Evolutionary conservation across 2,797 vertebrate species (phyloP).

Genomic region (Macroramphosus scolopax): DNA sequence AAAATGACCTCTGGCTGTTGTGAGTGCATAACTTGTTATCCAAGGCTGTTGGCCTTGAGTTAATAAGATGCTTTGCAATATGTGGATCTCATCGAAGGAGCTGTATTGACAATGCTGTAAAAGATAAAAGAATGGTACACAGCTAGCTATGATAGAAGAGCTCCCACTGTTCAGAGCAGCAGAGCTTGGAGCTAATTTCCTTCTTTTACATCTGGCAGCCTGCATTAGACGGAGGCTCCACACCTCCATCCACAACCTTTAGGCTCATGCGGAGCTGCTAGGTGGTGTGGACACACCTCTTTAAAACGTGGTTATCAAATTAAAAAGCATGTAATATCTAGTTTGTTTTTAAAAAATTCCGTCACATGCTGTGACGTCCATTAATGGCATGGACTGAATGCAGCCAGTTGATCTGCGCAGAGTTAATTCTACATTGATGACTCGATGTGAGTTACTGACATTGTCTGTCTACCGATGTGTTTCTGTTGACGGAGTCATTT

Average conservation of each 20-base stretch:
- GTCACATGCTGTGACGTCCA: not conserved
- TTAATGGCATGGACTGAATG: constrained; percentile 7
- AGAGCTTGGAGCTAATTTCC: constrained; percentile 25
- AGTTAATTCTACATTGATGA: constrained; percentile 19
- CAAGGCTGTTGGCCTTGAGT: too few relatives aligned
- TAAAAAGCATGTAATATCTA: constrained; percentile 7
- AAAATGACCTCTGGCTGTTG: constrained; percentile 5
- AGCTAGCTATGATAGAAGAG: too few relatives aligned
- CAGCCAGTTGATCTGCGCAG: constrained; percentile 3
- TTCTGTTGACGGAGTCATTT: too few relatives aligned
- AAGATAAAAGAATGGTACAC: not conserved
- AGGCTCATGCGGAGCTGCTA: too few relatives aligned
- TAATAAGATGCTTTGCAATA: not conserved
- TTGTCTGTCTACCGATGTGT: too few relatives aligned
- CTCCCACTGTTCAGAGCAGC: too few relatives aligned
- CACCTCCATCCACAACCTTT: constrained; percentile 10
- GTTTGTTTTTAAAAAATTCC: too few relatives aligned
- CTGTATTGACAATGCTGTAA: not conserved
- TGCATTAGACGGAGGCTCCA: too few relatives aligned
- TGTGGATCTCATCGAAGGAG: not conserved
- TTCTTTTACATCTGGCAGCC: constrained; percentile 28
- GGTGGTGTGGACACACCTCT: too few relatives aligned
- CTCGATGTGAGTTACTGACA: constrained; percentile 25
- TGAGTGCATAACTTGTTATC: constrained; percentile 2
- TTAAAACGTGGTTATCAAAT: constrained; percentile 10